Conservation (phyloP, 2,113 vertebrate genomes). For the Rhinichthys klamathensis region DNA sequence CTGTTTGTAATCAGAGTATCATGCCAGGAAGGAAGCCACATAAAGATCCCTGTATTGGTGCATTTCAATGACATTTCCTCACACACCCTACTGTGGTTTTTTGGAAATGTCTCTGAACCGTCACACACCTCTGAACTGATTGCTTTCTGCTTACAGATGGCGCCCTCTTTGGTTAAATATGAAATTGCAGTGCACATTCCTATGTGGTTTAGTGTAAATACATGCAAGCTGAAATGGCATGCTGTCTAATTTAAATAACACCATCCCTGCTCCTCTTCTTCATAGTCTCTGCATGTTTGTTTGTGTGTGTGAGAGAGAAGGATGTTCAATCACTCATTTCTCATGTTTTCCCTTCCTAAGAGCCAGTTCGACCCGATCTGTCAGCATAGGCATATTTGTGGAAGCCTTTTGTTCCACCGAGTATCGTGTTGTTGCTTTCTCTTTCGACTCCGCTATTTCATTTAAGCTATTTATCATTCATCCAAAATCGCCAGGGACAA, state of each 20-base stretch:
- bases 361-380: slow-evolving; percentile 33
- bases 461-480: slow-evolving; percentile 61
- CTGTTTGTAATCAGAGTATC: slow-evolving; percentile 56
- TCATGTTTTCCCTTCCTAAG: slow-evolving; percentile 47
- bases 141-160: neutral
- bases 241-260: neutral
- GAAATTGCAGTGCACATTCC: slow-evolving; percentile 8
- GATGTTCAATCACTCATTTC: slow-evolving; percentile 46
- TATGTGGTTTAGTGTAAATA: neutral
- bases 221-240: neutral
- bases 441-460: slow-evolving; percentile 51
- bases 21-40: slow-evolving; percentile 47
- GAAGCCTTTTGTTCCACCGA: slow-evolving; percentile 47
- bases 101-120: slow-evolving; percentile 38
- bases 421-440: slow-evolving; percentile 48
- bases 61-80: slow-evolving; percentile 50
- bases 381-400: slow-evolving; percentile 37
- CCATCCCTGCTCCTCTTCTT: neutral
- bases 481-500: slow-evolving; percentile 39
- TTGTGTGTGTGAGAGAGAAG: neutral
- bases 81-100: slow-evolving; percentile 40
- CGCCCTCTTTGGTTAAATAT: slow-evolving; percentile 11
- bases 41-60: slow-evolving; percentile 46
- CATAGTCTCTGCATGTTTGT: slow-evolving; percentile 1
- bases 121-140: slow-evolving; percentile 32